Base-by-base conservation (phyloP, 37 sponge, comb jelly and placozoan genomes). In the Chondrosia reniformis region DNA sequence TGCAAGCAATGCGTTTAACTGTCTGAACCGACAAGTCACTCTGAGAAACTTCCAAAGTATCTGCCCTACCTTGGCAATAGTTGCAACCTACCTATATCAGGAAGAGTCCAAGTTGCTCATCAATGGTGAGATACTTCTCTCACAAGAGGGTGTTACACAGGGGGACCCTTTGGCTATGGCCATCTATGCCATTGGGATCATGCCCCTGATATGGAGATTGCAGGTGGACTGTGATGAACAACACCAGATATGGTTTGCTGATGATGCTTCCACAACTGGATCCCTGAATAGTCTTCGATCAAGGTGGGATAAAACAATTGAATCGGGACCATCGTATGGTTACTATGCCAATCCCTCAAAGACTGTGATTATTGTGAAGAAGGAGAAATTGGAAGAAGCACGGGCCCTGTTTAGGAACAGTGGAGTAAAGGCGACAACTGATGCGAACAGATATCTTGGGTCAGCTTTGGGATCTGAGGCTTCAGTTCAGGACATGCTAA, bases 221-320 rank as follows among this genome's bases (percentile, higher is more conserved):
- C 39, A 25, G 43, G 72, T 43, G 43, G 36, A 39, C n/a, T 69
- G 72, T 40, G 41, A 69, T 25, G 3, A 41, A 19, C 44, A 24
- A 21, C n/a, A 34, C n/a, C 72, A 69, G 36, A 25, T 69, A 9
- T 69, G 72, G 72, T 69, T 69, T 69, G 72, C 72, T 3, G 72
- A 69, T 39, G 72, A 69, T 69, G 72, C 72, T 21, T 39, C 72
- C 2, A 44, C 10, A 40, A 44, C 36, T 4, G 72, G 24, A 2
- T 34, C 72, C 36, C 24, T 36, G 13, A n/a, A 37, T 15, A 10
- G 43, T 1, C 63, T 78, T 21, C 38, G 37, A 33, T 10, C 37
- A 36, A 62, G 79, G 79, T 78, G 79, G 72, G n/a, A 31, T 40
- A n/a, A 24, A 1, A 41, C 42, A 44, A 17, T 25, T 24, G 42